Conservation (phyloP, 2,113 vertebrate species). For the Dromiciops gliroides region DNA sequence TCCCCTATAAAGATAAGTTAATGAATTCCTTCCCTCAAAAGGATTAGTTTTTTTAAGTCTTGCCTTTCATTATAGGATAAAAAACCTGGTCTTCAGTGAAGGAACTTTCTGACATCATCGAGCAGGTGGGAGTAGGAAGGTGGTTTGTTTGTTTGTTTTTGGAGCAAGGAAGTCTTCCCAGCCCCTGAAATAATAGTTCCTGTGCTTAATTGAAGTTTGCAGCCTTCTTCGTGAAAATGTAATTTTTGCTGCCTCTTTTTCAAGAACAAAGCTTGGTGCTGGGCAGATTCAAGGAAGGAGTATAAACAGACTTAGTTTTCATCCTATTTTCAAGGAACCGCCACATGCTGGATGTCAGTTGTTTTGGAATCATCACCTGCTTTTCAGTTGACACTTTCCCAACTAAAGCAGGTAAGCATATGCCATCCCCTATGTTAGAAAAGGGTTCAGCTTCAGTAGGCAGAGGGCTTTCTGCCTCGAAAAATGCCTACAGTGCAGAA, state of each 20-base stretch:
- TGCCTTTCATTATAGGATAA: background rate
- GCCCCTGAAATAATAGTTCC: background rate
- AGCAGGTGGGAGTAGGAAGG: background rate
- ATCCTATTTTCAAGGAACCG: background rate
- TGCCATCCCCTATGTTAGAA: background rate
- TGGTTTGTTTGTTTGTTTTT: background rate
- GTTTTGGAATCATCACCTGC: background rate
- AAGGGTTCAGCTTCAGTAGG: background rate
- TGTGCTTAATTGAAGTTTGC: background rate
- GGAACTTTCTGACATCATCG: background rate
- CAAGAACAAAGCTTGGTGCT: background rate
- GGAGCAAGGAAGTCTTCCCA: background rate
- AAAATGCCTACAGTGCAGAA: background rate
- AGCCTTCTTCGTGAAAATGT: background rate
- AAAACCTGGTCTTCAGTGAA: background rate
- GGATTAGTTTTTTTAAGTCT: background rate
- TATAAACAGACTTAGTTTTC: background rate
- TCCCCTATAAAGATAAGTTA: background rate
- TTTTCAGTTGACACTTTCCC: background rate
- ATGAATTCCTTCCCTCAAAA: background rate
- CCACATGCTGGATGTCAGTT: no score
- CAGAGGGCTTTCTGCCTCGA: background rate
- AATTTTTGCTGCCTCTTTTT: background rate
- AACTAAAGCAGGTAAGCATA: background rate
- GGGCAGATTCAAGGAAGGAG: background rate